Evolutionary conservation across 2,113 vertebrate genomes (phyloP), one percentile per base, ranked within the genome.

Genomic region (Myiozetetes cayanensis): DNA sequence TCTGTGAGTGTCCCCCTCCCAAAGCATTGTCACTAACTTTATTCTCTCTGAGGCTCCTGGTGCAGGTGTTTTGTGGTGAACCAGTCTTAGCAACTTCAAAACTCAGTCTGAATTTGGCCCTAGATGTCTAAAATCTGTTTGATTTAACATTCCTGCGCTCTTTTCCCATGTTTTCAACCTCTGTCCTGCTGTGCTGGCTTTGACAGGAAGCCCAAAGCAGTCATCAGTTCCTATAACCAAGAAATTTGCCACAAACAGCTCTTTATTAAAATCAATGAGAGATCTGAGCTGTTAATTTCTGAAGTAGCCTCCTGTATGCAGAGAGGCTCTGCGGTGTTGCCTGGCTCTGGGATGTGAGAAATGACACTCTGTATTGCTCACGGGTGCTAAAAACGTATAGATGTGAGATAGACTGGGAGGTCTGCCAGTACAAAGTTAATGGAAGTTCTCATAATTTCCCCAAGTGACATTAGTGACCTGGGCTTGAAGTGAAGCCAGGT

Each of bases 401-500:
- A 97, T 95, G 93, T 90, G 93, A 94, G 89, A 80, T 65, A 89
- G 84, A 85, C 90, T 94, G 96, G 97, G 98, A 96, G 80, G 82
- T 72, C 92, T 93, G 95, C 98, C 98, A 98, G 74, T 22, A 84
- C 62, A 92, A 93, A 97, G 94, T 95, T 94, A 97, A 97, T 87
- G 87, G 93, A 96, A 97, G 88, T 75, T 79, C 94, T 96, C 93
- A 96, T 97, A 79, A 95, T 95, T 92, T 96, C 95, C 95, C 93
- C 94, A 86, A 92, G 70, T 89, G 90, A 95, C 92, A 91, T 84
- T 66, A 58, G 80, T 97, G 96, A 96, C 96, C 93, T 30, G 63
- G 89, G 79, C 94, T 95, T 97, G 97, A 98, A 96, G 85, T 19
- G 79, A 94, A 96, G 94, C 95, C 97, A 97, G 96, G 85, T 87